phyloP scores from a whole-genome alignment of 2,797 vertebrate genomes.

The Catharus ustulatus region DNA sequence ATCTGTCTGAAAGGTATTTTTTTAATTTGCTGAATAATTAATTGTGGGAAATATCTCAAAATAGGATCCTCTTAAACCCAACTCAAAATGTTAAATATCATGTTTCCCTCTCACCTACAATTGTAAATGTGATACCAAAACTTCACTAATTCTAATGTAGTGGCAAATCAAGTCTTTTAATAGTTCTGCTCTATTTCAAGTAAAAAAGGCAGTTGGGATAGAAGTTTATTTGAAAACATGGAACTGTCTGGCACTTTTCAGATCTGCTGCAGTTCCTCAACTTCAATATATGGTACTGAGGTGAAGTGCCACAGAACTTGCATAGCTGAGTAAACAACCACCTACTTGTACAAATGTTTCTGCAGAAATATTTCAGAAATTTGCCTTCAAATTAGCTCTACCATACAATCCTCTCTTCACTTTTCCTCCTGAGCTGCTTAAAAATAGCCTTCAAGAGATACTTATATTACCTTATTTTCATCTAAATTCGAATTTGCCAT shows the following conservation, averaged over 20 bases:
- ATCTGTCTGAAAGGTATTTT: background rate
- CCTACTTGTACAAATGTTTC: background rate
- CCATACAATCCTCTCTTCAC: background rate
- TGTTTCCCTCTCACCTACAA: background rate
- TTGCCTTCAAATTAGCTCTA: background rate
- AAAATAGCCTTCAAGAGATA: background rate
- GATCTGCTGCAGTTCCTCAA: background rate
- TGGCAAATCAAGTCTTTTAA: background rate
- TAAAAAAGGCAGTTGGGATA: background rate
- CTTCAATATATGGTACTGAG: background rate
- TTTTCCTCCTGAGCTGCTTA: background rate
- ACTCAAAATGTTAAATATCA: background rate
- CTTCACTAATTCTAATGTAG: background rate
- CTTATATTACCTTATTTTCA: constrained; percentile 2
- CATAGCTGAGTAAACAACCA: background rate
- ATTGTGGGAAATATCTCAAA: background rate
- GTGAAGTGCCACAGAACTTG: background rate
- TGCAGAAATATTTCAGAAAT: constrained; percentile 2
- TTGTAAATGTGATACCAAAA: background rate
- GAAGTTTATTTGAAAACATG: background rate
- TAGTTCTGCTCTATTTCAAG: constrained; percentile 1
- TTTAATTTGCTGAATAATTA: background rate
- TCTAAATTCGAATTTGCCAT: background rate
- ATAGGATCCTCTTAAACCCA: background rate
- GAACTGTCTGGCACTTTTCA: background rate